Conservation (phyloP, 37 sponge, comb jelly and placozoan genomes). For the Oscarella lobularis region DNA sequence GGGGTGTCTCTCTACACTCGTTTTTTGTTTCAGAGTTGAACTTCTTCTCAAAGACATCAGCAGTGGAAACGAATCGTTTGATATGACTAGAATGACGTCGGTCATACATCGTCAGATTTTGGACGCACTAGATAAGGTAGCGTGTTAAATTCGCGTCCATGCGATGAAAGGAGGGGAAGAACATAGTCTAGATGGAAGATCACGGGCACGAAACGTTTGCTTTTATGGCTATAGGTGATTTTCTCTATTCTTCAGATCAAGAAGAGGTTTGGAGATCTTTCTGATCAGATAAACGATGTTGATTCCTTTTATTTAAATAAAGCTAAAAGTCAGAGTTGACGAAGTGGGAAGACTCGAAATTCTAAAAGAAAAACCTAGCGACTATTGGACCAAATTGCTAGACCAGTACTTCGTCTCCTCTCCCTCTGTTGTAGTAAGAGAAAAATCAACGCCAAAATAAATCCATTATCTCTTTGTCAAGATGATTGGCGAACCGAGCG, state of each 20-base stretch:
- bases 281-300: background rate
- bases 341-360: background rate
- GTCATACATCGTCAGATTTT: slow-evolving; percentile 35
- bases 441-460: background rate
- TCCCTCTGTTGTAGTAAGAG: slow-evolving; percentile 46
- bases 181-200: slow-evolving; percentile 40
- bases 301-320: background rate
- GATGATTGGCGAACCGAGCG: slow-evolving; percentile 67
- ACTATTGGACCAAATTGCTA: slow-evolving; percentile 59
- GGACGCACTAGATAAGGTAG: slow-evolving; percentile 25
- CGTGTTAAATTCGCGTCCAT: background rate
- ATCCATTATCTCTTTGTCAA: slow-evolving; percentile 7
- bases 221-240: slow-evolving; percentile 62
- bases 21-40: slow-evolving; percentile 19
- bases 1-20: background rate
- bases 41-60: slow-evolving; percentile 23
- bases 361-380: slow-evolving; percentile 16
- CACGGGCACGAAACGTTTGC: slow-evolving; percentile 48
- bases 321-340: background rate
- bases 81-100: slow-evolving; percentile 48
- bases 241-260: slow-evolving; percentile 29
- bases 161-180: background rate
- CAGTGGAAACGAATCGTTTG: slow-evolving; percentile 25
- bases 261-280: background rate
- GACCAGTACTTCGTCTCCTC: slow-evolving; percentile 38